Evolutionary conservation across 2,888 invertebrate genomes (phyloP).

Genomic region (Sisyra terminalis): DNA sequence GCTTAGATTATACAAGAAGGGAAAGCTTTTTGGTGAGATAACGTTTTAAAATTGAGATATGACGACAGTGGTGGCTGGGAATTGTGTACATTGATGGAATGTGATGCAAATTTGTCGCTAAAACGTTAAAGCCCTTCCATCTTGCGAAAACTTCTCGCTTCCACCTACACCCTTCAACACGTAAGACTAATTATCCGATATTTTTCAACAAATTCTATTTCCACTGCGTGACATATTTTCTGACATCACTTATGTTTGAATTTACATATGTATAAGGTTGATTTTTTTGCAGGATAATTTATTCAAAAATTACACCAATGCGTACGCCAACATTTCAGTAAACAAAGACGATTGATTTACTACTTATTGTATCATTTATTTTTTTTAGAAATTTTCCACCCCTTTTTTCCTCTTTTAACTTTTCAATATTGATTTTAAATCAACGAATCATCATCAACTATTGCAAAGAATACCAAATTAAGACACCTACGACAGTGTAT

Average conservation of each 20-base stretch:
- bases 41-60: constrained; percentile 4
- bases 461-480: too few relatives aligned
- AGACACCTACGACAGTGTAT: too few relatives aligned
- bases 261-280: not conserved
- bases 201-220: constrained; percentile 18
- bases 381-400: too few relatives aligned
- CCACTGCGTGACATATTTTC: constrained; percentile 2
- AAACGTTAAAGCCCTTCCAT: not conserved
- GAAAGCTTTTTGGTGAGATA: too few relatives aligned
- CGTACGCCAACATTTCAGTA: too few relatives aligned
- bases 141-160: constrained; percentile 2
- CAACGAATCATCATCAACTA: too few relatives aligned
- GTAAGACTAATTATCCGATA: constrained; percentile 23
- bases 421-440: too few relatives aligned
- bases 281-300: not conserved
- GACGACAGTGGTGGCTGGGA: constrained; percentile 14
- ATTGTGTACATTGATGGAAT: constrained; percentile 16
- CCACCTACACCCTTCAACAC: constrained; percentile 2
- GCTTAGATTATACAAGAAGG: too few relatives aligned
- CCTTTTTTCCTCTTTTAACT: too few relatives aligned
- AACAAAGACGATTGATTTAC: too few relatives aligned
- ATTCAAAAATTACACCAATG: too few relatives aligned
- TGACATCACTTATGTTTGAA: not conserved
- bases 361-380: too few relatives aligned
- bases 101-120: constrained; percentile 6